Base-by-base conservation (phyloP, 1,140 invertebrate genomes). In the Bradysia coprophila region DNA sequence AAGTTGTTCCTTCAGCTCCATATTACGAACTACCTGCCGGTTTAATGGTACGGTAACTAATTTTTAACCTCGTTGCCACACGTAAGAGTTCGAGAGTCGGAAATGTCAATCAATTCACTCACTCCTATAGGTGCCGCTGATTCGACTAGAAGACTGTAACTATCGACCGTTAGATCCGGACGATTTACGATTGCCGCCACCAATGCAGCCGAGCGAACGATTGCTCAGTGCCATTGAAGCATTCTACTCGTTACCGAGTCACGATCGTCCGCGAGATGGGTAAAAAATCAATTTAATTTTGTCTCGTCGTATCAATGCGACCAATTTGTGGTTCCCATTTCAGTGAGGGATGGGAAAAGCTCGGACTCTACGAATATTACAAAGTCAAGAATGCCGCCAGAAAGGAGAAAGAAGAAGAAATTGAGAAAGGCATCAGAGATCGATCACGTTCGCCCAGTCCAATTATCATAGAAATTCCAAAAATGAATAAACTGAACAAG, bases 261-360 rank as follows among this genome's bases (percentile, higher is more conserved):
- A 96, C 57, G 91, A 96, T 50, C 73, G 87, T 44, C 91, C 92
- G 1, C 66, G 91, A 53, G 92, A 97, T 62, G 88, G 84, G 87
- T 92, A 64, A 68, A 65, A 57, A 43, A 43, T 45, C 46, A 9
- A 19, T 5, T 36, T 9, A 19, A 4, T 38, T 38, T 20, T 18
- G n/a, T n/a, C n/a, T n/a, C n/a, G n/a, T n/a, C n/a, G n/a, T n/a
- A n/a, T n/a, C n/a, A n/a, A n/a, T n/a, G n/a, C n/a, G n/a, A n/a
- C n/a, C n/a, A n/a, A n/a, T n/a, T 9, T 31, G 8, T 31, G 18
- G 10, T 36, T 6, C 8, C 18, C 6, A 58, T 69, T 67, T 45
- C 54, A 92, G 87, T 65, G 92, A 97, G 58, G 93, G 94, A 32
- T 97, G 93, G 93, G 93, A 97, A 59, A 92, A 94, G 62, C 66